Evolutionary conservation across 2,113 vertebrate genomes (phyloP).

Genomic region (Opisthocomus hoazin): DNA sequence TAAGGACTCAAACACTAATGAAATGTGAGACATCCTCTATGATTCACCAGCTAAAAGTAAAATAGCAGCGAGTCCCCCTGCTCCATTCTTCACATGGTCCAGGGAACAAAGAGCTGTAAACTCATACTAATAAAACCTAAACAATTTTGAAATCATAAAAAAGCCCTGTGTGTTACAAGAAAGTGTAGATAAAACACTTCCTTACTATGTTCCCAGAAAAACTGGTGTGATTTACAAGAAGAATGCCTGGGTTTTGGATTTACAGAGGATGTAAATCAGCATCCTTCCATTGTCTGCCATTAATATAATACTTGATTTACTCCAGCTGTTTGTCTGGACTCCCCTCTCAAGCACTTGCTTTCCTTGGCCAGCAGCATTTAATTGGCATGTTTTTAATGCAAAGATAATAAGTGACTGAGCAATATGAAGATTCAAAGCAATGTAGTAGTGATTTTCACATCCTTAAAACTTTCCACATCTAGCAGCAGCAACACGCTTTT

Average conservation of each 20-base stretch:
- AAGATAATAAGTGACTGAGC: not conserved
- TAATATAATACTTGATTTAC: conserved; percentile 33
- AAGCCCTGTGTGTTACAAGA: not conserved
- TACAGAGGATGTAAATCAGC: conserved; percentile 13
- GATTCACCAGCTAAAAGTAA: conserved; percentile 61
- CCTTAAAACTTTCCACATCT: not conserved
- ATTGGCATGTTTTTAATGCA: not conserved
- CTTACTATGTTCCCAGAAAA: not conserved
- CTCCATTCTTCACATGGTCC: conserved; percentile 26
- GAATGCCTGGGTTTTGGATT: not conserved
- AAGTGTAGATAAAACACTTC: conserved; percentile 17
- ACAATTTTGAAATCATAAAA: conserved; percentile 21
- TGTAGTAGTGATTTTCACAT: not conserved
- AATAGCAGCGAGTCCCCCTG: not conserved
- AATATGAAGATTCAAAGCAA: not conserved
- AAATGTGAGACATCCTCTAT: conserved; percentile 63
- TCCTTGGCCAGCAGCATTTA: not conserved
- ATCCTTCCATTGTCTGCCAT: not conserved
- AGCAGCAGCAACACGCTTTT: not conserved
- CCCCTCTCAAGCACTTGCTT: not conserved
- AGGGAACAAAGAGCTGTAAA: conserved; percentile 56
- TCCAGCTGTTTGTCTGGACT: not conserved
- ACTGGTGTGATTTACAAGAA: conserved; percentile 9
- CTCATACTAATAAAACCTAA: conserved; percentile 15
- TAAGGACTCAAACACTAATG: conserved; percentile 59